These are phyloP conservation scores for Agrotis puta DNA, from an alignment of 2,888 invertebrate genomes.

Conservation along the genomic window DNA sequence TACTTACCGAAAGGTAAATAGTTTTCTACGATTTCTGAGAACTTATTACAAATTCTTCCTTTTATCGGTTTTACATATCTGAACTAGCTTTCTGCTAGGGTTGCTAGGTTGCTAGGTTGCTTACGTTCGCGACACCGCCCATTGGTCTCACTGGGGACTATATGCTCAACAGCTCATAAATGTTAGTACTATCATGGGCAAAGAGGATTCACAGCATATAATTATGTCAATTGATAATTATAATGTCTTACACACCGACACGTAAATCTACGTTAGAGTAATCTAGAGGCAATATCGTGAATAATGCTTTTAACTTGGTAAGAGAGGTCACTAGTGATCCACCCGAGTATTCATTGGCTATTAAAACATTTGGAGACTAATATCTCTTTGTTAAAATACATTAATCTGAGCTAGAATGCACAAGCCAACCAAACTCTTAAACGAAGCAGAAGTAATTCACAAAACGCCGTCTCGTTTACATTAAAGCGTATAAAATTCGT, in stretches of 20 bases:
- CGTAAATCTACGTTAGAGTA: neutral
- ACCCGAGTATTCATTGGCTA: neutral
- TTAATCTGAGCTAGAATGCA: conserved; percentile 21
- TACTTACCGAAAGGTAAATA: no score
- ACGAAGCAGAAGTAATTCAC: conserved; percentile 35
- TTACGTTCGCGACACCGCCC: no score
- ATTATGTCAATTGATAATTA: neutral
- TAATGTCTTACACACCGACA: no score
- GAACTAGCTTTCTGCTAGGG: no score
- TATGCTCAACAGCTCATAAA: no score
- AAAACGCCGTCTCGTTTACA: conserved; percentile 41
- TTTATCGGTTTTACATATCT: no score
- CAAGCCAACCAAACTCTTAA: conserved; percentile 22
- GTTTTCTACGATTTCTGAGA: no score
- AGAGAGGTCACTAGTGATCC: neutral
- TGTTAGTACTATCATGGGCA: neutral
- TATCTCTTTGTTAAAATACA: neutral
- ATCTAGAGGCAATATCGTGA: neutral
- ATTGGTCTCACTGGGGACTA: no score
- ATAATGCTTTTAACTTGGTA: neutral
- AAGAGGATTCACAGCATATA: no score
- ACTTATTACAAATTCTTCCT: no score
- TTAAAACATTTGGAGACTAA: neutral
- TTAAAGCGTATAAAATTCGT: conserved; percentile 57
- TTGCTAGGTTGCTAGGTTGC: no score